Evolutionary conservation across 1,140 invertebrate genomes (phyloP), one percentile per base, ranked within the genome.

Genomic region (Thaumetopoea pityocampa): DNA sequence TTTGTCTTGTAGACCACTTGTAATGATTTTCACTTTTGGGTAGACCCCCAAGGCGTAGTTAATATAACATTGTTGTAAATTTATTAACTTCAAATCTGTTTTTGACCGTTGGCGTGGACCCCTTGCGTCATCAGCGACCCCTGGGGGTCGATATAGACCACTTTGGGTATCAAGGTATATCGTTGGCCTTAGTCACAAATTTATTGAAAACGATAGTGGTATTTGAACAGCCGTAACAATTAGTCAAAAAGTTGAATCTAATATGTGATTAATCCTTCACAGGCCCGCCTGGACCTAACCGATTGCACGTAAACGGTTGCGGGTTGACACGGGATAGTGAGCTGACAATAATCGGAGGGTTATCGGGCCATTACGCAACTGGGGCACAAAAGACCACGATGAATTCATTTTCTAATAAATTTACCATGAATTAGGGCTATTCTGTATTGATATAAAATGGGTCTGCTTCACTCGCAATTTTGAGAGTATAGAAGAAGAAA

Each of bases 401-500:
- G 28, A 32, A 28, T 42, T 33, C 12, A 42, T 42, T 33, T 33
- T 33, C 40, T 33, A 42, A 33, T 42, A 33, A 42, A 42, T 42
- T 33, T 24, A 42, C 26, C 22, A 33, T 10, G 18, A 5, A 36
- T 36, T 36, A 26, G 16, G 1, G 7, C 6, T 36, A 36, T 36
- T 36, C 26, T 26, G 22, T 8, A 12, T 18, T 9, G 12, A 2
- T 3, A 23, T 22, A 17, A 2, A 2, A 18, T 4, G 15, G 2
- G n/a, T 14, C 4, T 22, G 11, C 5, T n/a, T n/a, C n/a, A n/a
- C n/a, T n/a, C n/a, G n/a, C n/a, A n/a, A n/a, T n/a, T n/a, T n/a
- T n/a, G n/a, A n/a, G n/a, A n/a, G n/a, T n/a, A n/a, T n/a, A n/a
- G n/a, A n/a, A n/a, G n/a, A n/a, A n/a, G n/a, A n/a, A n/a, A n/a